phyloP scores from a whole-genome alignment of 2,113 vertebrate species.

The Gymnogyps californianus region DNA sequence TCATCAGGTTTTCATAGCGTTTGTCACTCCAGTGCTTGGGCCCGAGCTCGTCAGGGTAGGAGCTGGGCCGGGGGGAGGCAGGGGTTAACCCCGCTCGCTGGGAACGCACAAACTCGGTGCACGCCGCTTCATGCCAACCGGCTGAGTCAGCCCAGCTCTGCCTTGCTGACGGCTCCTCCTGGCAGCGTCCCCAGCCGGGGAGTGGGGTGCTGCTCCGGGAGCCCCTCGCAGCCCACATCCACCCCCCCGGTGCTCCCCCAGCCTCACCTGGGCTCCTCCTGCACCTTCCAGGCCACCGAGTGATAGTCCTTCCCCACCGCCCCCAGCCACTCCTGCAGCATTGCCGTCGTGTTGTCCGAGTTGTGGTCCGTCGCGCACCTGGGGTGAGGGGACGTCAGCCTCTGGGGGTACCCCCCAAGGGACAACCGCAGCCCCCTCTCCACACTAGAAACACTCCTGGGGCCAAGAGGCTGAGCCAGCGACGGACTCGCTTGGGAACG shows the following conservation, averaged over 20 bases:
- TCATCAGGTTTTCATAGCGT: slow-evolving; percentile 92
- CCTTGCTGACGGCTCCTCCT: accelerated
- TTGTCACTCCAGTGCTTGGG: slow-evolving; percentile 92
- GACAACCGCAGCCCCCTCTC: background rate
- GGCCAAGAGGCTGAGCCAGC: background rate
- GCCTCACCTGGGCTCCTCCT: slow-evolving; percentile 84
- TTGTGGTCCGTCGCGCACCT: slow-evolving; percentile 97
- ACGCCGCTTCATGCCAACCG: accelerated
- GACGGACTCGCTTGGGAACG: accelerated
- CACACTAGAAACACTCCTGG: accelerated
- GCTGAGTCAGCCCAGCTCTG: background rate
- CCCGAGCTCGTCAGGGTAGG: slow-evolving; percentile 86
- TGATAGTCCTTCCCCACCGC: slow-evolving; percentile 82
- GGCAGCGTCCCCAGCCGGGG: accelerated
- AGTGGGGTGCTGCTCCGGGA: background rate
- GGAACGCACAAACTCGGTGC: background rate
- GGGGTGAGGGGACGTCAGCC: background rate
- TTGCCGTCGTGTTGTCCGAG: slow-evolving; percentile 82
- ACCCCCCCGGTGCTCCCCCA: background rate
- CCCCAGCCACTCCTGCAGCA: slow-evolving; percentile 89
- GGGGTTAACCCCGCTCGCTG: background rate
- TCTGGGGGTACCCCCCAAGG: background rate
- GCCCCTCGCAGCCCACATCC: background rate
- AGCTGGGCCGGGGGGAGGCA: slow-evolving; percentile 63
- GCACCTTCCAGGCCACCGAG: slow-evolving; percentile 82